Evolutionary conservation across 2,113 vertebrate genomes (phyloP), one percentile per base, ranked within the genome.

Genomic region (Dasyornis broadbenti): DNA sequence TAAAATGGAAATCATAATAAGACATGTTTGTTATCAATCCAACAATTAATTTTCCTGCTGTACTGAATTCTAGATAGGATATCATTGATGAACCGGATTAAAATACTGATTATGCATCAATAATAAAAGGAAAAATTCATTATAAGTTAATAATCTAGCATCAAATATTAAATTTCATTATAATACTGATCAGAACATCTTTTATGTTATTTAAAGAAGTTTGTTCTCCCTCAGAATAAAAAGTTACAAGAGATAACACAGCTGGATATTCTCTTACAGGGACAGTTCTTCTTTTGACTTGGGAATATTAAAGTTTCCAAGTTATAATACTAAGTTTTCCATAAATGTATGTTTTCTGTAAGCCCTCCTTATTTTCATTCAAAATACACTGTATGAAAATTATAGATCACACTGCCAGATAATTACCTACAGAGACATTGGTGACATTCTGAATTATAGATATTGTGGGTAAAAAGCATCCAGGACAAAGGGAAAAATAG

Each of bases 111-210:
- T 92, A 61, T 86, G 10, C 77, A 92, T 96, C 90, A 88, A 95
- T 96, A 96, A 96, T 93, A 91, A 94, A 90, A 82, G 23, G 26
- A 86, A 22, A 94, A 94, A 92, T 44, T 94, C 50, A 84, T 96
- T 96, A 63, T 60, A 91, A 92, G 42, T 19, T 96, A 95, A 96
- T 96, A 97, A 82, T 91, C 45, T 90, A 94, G 69, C 92, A 97
- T 97, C 60, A 97, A 97, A 96, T 97, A 97, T 96, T 96, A 97
- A 97, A 96, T 96, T 97, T 96, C 94, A 96, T 97, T 97, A 96
- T 95, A 94, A 94, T 96, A 94, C 80, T 92, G 90, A 94, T 96
- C 87, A 92, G 92, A 89, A 92, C 65, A 96, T 96, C n/a, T 35
- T 97, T 96, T 95, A 94, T 80, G 57, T 94, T 97, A 94, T 93